Evolutionary conservation across 2,888 invertebrate species (phyloP), one percentile per base, ranked within the genome.

Genomic region (Vandiemenella viatica): DNA sequence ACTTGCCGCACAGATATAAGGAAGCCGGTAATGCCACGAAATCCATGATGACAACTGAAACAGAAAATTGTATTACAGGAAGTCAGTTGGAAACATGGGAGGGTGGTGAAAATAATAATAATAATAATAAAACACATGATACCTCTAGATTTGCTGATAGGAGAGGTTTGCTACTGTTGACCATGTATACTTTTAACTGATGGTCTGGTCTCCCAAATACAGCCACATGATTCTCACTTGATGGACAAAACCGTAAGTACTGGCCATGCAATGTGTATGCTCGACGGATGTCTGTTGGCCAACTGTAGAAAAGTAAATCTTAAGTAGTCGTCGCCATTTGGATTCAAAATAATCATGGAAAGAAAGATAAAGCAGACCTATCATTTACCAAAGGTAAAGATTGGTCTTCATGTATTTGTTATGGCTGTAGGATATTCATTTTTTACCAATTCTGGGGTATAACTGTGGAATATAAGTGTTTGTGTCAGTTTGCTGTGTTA

Each of bases 201-300:
- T 76, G 72, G 53, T 79, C 77, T 1, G 82, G 76, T 43, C 74
- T 70, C 8, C 83, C 83, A 43, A 79, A 69, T 21, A 76, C 78
- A 1, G 82, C 82, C 16, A 81, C 64, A 1, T 82, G 67, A 54
- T 74, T 66, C 54, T 80, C 80, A 45, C 75, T 75, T 54, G 71
- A 69, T 5, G 74, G 75, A 8, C 77, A 75, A 64, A 80, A 79
- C 51, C 73, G 73, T 3, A 83, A 32, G n/a, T 32, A 32, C n/a
- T 32, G 32, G 10, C 32, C 32, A 32, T n/a, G n/a, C n/a, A 32
- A 13, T 32, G 32, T 32, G 4, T 32, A 32, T 10, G 5, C 32
- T 3, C 10, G 32, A 32, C 32, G 32, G n/a, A 32, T 32, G 32
- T 32, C 32, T 13, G 32, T 13, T 32, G 32, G 32, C 32, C 32